Percentiles rank a stretch among this genome's conserved stretches.
Conservation (phyloP, 1,140 invertebrate species). For the Dolichoris vasculosae region DNA sequence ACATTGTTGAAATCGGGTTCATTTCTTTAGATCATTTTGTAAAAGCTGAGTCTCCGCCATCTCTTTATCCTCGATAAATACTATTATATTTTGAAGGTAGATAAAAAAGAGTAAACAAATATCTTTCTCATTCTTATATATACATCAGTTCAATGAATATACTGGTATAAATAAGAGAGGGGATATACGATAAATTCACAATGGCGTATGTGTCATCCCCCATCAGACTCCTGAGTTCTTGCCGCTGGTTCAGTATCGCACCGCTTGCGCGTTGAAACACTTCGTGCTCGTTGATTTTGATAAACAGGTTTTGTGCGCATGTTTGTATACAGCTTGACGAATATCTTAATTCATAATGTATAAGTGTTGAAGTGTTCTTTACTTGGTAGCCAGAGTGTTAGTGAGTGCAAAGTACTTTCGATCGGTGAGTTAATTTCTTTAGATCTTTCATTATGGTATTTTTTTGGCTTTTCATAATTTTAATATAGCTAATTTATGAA, state of each 20-base stretch:
- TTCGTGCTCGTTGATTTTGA: conserved; percentile 7
- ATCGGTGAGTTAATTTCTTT: not conserved
- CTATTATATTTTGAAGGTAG: too few relatives aligned
- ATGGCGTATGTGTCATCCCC: not conserved
- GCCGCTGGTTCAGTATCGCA: conserved; percentile 51
- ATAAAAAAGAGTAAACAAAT: too few relatives aligned
- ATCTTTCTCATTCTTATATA: not conserved
- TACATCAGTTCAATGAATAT: not conserved
- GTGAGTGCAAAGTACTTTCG: not conserved
- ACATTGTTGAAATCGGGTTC: too few relatives aligned
- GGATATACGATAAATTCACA: not conserved
- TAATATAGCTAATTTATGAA: not conserved
- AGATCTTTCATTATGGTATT: not conserved
- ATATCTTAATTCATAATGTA: not conserved
- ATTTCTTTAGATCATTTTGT: too few relatives aligned
- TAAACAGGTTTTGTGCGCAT: not conserved
- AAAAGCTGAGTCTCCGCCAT: too few relatives aligned
- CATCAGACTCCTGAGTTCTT: conserved; percentile 13
- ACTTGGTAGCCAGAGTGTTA: not conserved
- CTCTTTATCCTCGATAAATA: too few relatives aligned
- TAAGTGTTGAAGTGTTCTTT: not conserved
- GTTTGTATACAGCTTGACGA: not conserved
- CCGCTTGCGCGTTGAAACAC: conserved; percentile 37
- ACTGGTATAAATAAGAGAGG: conserved; percentile 4
- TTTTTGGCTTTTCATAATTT: not conserved